Base-by-base conservation (phyloP, 2,113 vertebrate genomes). In the Phainopepla nitens region DNA sequence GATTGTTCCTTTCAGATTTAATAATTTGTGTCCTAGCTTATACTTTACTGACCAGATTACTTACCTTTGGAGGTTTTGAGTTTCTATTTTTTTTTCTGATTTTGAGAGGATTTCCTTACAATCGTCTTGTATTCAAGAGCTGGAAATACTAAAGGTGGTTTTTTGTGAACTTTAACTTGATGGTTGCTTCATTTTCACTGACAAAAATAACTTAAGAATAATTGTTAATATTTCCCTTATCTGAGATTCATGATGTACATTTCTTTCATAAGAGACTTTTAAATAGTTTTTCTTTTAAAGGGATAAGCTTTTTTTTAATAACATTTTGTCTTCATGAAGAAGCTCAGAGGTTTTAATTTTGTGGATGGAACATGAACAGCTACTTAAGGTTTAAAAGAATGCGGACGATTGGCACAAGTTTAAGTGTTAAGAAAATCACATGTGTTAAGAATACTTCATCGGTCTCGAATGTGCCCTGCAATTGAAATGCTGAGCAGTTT, bases 171-270 rank as follows among this genome's bases (percentile, higher is more conserved):
- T 65, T 82, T 23, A 44, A 20, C 39, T 49, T 69, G n/a, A 7
- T 65, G 19, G 11, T 29, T 61, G 22, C 64, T 91, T 56, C 6
- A 9, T 83, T 89, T 69, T 76, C 29, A 15, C 29, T 76, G 54
- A 12, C 17, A 31, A 73, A 82, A 86, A 31, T 20, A 66, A 44
- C 22, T 56, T 44, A 39, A 1, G 3, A 88, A 41, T 42, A 64
- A 11, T 9, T 72, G 14, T 39, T 71, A 58, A 15, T 75, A n/a
- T 13, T 79, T 84, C 7, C 42, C 35, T 53, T 69, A n/a, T 13
- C 36, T 28, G 10, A 44, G 17, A 39, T 45, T 64, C 19, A 6
- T 29, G 0, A 76, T 28, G 3, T 25, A 21, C 1, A 0, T 41
- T 51, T 90, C 15, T 76, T 87, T 62, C 33, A 29, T 49, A 39